Base-by-base conservation (phyloP, 2,888 invertebrate genomes). In the Clitarchus hookeri region DNA sequence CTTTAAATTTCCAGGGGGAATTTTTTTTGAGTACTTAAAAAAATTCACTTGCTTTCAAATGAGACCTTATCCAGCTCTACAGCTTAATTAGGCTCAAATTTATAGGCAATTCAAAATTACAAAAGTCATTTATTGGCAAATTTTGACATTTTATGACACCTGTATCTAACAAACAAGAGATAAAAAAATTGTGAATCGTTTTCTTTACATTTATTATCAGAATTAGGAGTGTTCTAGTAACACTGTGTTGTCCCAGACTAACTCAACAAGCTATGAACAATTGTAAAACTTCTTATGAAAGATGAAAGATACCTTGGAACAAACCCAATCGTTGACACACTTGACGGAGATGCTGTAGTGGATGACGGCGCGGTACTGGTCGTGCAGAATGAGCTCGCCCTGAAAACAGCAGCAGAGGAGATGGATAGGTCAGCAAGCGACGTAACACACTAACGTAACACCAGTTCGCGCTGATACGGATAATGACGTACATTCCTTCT, bases 351-450 rank as follows among this genome's bases (percentile, higher is more conserved):
- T 94, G 90, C 96, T 96, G 92, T 95, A 96, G 91, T 96, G 96
- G 93, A 96, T 94, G 53, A 94, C 93, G 87, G 95, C 95, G 87
- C 95, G 93, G 90, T 94, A 94, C 89, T 95, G 94, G 90, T 95
- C 95, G 91, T 95, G 95, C 87, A 96, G 92, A 93, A 95, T 94
- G 89, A 96, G 92, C 86, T 94, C 93, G 87, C 96, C 96, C 95
- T 96, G 94, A 90, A 94, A 94, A 82, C 91, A 92, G 91, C 92
- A 91, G 88, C 88, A 87, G 87, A 85, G 80, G 86, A 87, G 86
- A 79, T 65, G 65, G 65, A 36, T 44, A 36, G 23, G 82, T 82
- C 26, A 82, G 82, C 44, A 36, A 16, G 44, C 9, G 44, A 23
- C 36, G 25, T 27, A 36, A 36, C 27, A 82, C 25, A 82, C 82